A percentile compares a stretch with the other conserved stretches of the same genome.
Conservation (phyloP, 2,797 vertebrate species). For the Melanotaenia maccullochi region DNA sequence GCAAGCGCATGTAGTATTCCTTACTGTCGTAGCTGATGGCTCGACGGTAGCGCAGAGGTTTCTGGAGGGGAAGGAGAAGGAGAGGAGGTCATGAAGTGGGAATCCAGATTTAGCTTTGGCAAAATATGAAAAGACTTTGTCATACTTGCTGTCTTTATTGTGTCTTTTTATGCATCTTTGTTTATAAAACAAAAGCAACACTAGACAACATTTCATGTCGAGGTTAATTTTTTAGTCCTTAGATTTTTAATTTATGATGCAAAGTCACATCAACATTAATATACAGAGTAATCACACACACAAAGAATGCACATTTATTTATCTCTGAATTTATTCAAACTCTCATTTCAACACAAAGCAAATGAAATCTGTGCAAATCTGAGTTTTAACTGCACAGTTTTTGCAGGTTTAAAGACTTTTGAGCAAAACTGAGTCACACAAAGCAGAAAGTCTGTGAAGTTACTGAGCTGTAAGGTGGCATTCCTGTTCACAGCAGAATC, state of each 20-base stretch:
- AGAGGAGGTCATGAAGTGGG: background rate
- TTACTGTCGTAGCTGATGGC: conserved; percentile 98
- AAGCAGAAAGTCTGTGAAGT: background rate
- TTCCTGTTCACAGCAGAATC: background rate
- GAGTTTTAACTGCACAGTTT: background rate
- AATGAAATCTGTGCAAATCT: background rate
- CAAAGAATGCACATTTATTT: no score
- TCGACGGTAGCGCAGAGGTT: conserved; percentile 92
- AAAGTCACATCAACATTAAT: no score
- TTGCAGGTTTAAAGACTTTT: background rate
- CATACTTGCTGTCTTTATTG: no score
- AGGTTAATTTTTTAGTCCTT: background rate
- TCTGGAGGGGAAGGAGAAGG: conserved; percentile 75
- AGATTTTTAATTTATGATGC: no score
- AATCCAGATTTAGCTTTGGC: no score
- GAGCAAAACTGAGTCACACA: background rate
- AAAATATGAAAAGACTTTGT: no score
- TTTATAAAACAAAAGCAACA: background rate
- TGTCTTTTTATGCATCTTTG: no score
- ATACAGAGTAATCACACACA: no score
- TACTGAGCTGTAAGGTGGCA: background rate
- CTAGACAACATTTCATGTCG: no score
- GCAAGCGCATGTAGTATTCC: conserved; percentile 95
- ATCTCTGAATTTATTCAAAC: background rate
- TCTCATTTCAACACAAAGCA: background rate